These are phyloP conservation scores for Drosophila borborema DNA, from an alignment of 2,888 invertebrate species.

Conservation along the genomic window DNA sequence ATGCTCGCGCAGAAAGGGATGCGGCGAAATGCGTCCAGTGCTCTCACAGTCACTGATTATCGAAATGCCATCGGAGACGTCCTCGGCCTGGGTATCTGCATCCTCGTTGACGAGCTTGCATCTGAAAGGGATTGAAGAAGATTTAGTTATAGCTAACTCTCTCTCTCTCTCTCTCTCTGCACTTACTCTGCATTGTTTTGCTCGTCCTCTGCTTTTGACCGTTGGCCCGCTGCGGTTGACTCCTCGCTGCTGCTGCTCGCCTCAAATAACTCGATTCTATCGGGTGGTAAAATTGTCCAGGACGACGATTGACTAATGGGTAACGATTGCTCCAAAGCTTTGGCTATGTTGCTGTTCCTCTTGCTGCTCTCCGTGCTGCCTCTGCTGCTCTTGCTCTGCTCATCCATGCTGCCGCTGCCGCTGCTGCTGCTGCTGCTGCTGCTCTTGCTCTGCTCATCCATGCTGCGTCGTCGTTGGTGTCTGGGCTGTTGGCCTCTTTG, in stretches of 20 bases:
- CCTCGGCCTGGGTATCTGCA: conserved; percentile 68
- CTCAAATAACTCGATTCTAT: conserved; percentile 47
- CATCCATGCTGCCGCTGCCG: conserved; percentile 4
- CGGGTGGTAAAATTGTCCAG: conserved; percentile 81
- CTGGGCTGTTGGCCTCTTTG: conserved; percentile 28
- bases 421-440: conserved; percentile 16
- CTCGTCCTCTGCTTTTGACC: conserved; percentile 20
- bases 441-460: conserved; percentile 17
- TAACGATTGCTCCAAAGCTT: conserved; percentile 54
- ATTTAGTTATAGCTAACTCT: neutral
- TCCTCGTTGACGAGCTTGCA: conserved; percentile 44
- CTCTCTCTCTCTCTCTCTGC: neutral
- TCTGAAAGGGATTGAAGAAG: conserved; percentile 18
- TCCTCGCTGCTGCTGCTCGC: conserved; percentile 16
- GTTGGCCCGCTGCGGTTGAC: neutral
- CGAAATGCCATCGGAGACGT: conserved; percentile 84
- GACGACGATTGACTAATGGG: conserved; percentile 79
- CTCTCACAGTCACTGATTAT: conserved; percentile 85
- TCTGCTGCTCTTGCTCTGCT: conserved; percentile 22
- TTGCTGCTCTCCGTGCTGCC: conserved; percentile 23
- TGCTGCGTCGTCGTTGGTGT: conserved; percentile 7
- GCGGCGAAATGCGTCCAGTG: conserved; percentile 81
- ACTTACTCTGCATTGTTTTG: conserved; percentile 56
- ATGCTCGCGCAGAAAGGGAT: conserved; percentile 74
- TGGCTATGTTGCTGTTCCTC: conserved; percentile 6